Conservation (phyloP, 2,888 invertebrate genomes). For the Desoria tigrina region DNA sequence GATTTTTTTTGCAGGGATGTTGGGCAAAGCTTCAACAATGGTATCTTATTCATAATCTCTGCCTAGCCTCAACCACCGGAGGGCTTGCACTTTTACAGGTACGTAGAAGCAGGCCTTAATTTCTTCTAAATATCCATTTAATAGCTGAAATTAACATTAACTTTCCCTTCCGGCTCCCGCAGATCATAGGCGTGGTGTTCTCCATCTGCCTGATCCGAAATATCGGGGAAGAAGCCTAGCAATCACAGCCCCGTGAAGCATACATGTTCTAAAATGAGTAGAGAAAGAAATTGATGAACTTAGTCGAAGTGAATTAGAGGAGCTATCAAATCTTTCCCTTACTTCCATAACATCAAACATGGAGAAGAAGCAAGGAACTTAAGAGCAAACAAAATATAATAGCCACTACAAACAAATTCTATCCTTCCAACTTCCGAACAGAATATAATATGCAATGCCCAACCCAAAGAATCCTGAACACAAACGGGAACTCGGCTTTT, state of each 20-base stretch:
- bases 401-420: background rate
- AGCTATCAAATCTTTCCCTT: background rate
- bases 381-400: background rate
- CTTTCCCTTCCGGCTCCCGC: constrained; percentile 38
- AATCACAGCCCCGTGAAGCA: constrained; percentile 44
- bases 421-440: background rate
- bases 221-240: constrained; percentile 51
- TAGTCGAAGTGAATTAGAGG: constrained; percentile 9
- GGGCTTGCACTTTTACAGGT: constrained; percentile 58
- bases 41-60: constrained; percentile 59
- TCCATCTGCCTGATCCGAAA: constrained; percentile 57
- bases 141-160: too few species aligned
- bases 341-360: constrained; percentile 3
- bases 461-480: too few species aligned
- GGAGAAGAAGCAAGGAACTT: too few species aligned
- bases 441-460: too few species aligned
- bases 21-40: constrained; percentile 58
- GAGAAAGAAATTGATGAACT: constrained; percentile 26
- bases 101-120: too few species aligned
- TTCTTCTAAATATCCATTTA: too few species aligned
- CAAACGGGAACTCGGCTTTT: too few species aligned
- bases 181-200: constrained; percentile 56
- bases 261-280: constrained; percentile 44
- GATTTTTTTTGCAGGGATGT: constrained; percentile 58
- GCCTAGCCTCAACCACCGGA: constrained; percentile 59